phyloP scores from a whole-genome alignment of 2,888 invertebrate genomes.

The Argyra leucocephala region DNA sequence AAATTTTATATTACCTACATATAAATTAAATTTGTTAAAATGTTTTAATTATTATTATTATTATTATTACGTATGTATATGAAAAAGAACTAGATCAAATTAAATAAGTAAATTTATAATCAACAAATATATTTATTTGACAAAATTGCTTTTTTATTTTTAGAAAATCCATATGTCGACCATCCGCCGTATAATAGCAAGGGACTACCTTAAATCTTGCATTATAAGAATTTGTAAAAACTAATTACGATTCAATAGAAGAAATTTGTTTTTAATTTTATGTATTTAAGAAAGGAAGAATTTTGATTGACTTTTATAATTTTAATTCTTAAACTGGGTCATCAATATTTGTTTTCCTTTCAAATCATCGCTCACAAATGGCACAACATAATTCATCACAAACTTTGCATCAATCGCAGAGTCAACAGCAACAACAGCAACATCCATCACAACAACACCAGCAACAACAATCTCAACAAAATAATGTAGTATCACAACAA shows the following conservation, averaged over 20 bases:
- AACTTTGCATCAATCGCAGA: not conserved
- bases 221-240: not conserved
- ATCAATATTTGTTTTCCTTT: not conserved
- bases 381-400: slow-evolving; percentile 4
- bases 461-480: not conserved
- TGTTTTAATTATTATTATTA: too few species aligned
- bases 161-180: slow-evolving; percentile 1
- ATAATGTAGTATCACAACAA: not conserved
- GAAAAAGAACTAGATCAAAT: too few species aligned
- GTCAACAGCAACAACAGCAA: not conserved
- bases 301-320: not conserved
- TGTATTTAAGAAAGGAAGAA: not conserved
- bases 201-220: not conserved
- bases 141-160: not conserved
- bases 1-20: too few species aligned
- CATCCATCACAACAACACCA: not conserved
- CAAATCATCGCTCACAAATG: not conserved
- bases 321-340: not conserved
- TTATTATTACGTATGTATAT: too few species aligned
- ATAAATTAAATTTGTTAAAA: too few species aligned
- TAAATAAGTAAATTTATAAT: too few species aligned
- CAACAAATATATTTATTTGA: too few species aligned
- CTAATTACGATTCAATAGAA: not conserved
- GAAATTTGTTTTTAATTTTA: not conserved
- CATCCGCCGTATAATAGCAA: not conserved